phyloP scores from a whole-genome alignment of 2,888 invertebrate genomes.

The Cataglyphis albicans region DNA sequence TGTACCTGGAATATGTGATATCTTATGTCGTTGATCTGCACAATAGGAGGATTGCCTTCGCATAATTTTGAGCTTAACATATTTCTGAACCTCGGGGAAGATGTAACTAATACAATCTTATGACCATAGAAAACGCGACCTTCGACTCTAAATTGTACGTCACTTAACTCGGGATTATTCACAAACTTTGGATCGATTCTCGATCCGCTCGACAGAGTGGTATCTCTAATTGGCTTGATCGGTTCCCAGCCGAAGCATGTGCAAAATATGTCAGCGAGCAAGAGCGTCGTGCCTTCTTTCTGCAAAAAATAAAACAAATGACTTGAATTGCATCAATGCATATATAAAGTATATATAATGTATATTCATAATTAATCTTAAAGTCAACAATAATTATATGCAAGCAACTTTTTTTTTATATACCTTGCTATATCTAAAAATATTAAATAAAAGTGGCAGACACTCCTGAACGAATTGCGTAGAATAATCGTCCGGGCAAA shows the following conservation, averaged over 20 bases:
- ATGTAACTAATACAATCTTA: conserved; percentile 96
- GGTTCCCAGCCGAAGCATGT: conserved; percentile 96
- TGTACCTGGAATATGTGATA: conserved; percentile 96
- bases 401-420: neutral
- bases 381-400: neutral
- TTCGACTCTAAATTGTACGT: conserved; percentile 96
- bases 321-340: neutral
- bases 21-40: conserved; percentile 96
- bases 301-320: conserved; percentile 82
- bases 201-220: conserved; percentile 89
- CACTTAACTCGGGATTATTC: conserved; percentile 96
- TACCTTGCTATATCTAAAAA: conserved; percentile 96
- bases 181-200: conserved; percentile 97
- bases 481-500: conserved; percentile 96
- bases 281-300: conserved; percentile 95
- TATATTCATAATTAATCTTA: conserved; percentile 19
- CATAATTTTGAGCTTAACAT: conserved; percentile 93
- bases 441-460: conserved; percentile 95
- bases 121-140: conserved; percentile 97
- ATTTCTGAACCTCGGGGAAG: conserved; percentile 93
- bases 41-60: conserved; percentile 92
- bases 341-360: neutral
- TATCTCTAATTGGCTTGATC: conserved; percentile 92
- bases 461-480: conserved; percentile 96
- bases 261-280: conserved; percentile 95